Conservation (phyloP, 2,113 vertebrate genomes). For the Bostrychus sinensis region DNA sequence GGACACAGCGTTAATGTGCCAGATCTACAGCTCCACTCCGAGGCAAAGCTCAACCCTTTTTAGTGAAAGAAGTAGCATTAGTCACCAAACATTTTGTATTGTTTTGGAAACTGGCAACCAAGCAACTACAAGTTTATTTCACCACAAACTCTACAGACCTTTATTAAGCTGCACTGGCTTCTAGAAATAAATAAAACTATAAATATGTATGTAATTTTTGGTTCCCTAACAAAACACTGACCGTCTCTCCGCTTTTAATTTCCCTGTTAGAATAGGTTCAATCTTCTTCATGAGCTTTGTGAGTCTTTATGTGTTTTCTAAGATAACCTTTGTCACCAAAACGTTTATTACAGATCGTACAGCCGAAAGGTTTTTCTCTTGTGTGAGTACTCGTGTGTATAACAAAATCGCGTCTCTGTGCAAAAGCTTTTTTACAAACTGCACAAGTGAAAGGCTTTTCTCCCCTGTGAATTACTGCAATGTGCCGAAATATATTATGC, state of each 20-base stretch:
- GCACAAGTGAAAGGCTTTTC: not conserved
- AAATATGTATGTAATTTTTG: not conserved
- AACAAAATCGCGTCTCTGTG: not conserved
- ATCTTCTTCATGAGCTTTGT: not conserved
- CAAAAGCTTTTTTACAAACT: not conserved
- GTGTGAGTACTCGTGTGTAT: not conserved
- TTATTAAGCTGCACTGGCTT: no score
- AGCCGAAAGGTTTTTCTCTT: not conserved
- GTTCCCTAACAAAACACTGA: no score
- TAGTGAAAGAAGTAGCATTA: no score
- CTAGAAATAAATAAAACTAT: not conserved
- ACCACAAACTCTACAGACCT: no score
- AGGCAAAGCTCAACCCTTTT: no score
- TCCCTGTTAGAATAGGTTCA: no score
- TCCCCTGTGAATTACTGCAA: not conserved
- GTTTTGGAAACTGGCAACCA: no score
- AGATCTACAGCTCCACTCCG: no score
- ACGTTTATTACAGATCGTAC: not conserved
- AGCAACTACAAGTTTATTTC: no score
- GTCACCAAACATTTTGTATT: no score
- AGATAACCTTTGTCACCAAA: not conserved
- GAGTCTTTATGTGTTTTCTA: not conserved
- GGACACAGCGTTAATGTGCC: no score
- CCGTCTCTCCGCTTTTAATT: no score
- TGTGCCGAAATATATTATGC: not conserved